A percentile compares a stretch with the other conserved stretches of the same genome.
Evolutionary conservation across 2,113 vertebrate species (phyloP).

Genomic region (Urocynchramus pylzowi): DNA sequence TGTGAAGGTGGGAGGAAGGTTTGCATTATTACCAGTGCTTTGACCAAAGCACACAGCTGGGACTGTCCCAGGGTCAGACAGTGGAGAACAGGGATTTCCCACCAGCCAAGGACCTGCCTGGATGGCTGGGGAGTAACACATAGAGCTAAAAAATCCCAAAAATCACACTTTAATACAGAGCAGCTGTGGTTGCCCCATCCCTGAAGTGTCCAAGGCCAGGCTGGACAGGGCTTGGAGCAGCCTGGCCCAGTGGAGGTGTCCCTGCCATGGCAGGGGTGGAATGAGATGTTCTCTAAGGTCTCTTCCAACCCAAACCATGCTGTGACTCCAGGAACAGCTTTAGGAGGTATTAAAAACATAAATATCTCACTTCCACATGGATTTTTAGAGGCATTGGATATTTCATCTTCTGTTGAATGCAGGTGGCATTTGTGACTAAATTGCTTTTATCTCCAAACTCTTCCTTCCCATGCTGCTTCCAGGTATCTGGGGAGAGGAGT

Average conservation of each 20-base stretch:
- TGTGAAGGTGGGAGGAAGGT: not conserved
- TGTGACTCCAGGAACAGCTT: not conserved
- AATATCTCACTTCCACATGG: not conserved
- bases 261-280: not conserved
- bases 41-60: not conserved
- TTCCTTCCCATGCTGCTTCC: not conserved
- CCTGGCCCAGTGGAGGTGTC: accelerated
- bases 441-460: not conserved
- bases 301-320: not conserved
- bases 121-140: not conserved
- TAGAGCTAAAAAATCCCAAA: not conserved
- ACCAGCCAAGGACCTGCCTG: not conserved
- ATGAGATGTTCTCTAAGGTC: not conserved
- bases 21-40: not conserved
- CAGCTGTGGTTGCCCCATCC: not conserved
- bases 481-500: not conserved
- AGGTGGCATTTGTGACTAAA: not conserved
- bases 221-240: accelerated
- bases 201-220: not conserved
- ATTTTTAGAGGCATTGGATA: not conserved
- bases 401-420: not conserved
- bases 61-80: not conserved
- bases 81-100: not conserved
- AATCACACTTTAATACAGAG: not conserved
- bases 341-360: not conserved